Evolutionary conservation across 2,797 vertebrate species (phyloP).

Genomic region (Caiman crocodilus): DNA sequence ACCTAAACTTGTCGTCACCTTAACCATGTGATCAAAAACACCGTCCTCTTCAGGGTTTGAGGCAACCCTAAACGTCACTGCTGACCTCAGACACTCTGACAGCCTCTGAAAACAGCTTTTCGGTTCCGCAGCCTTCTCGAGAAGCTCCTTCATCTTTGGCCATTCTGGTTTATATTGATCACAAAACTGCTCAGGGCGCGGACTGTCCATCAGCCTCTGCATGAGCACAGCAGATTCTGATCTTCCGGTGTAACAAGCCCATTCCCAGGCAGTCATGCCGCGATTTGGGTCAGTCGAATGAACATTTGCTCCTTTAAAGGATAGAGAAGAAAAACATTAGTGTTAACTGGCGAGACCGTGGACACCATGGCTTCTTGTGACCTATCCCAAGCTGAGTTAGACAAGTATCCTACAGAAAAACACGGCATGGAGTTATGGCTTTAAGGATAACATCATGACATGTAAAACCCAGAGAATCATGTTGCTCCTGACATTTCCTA

Average conservation of each 20-base stretch:
- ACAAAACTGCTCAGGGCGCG: slow-evolving; percentile 87
- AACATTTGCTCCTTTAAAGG: slow-evolving; percentile 88
- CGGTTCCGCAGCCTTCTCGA: slow-evolving; percentile 86
- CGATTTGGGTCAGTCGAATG: slow-evolving; percentile 88
- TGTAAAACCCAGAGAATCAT: background rate
- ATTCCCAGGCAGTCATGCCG: slow-evolving; percentile 89
- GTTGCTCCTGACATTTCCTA: background rate
- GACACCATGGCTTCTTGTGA: background rate
- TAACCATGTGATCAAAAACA: slow-evolving; percentile 94
- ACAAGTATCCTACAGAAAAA: background rate
- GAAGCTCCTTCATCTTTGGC: slow-evolving; percentile 85
- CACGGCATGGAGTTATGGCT: background rate
- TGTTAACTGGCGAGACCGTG: background rate
- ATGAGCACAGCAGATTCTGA: slow-evolving; percentile 90
- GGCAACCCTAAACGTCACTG: slow-evolving; percentile 83
- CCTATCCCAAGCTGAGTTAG: background rate
- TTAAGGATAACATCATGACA: background rate
- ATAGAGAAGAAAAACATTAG: background rate
- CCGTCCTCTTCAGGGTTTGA: slow-evolving; percentile 89
- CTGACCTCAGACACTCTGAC: slow-evolving; percentile 82
- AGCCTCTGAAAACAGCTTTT: slow-evolving; percentile 90
- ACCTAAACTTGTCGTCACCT: slow-evolving; percentile 89
- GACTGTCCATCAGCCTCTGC: slow-evolving; percentile 87
- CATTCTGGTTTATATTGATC: slow-evolving; percentile 89
- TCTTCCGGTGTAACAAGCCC: slow-evolving; percentile 93